Percentiles rank a stretch among this genome's conserved stretches.
Evolutionary conservation across 2,888 invertebrate genomes (phyloP).

Genomic region (Hermaeophaga mercurialis): DNA sequence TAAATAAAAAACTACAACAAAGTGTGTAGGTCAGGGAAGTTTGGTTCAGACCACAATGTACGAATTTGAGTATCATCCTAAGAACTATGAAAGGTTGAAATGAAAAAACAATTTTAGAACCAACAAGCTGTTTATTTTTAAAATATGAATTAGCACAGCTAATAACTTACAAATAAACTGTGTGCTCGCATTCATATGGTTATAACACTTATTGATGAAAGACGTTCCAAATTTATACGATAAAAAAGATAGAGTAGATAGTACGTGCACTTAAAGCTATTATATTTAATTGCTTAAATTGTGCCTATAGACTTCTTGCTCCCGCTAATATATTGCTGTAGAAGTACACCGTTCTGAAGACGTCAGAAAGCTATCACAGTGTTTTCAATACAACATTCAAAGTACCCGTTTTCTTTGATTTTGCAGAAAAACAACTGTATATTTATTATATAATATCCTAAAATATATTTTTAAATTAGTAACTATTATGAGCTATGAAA

Average conservation of each 20-base stretch:
- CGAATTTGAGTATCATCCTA: too few relatives aligned
- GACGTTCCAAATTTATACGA: conserved; percentile 34
- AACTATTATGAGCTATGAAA: too few relatives aligned
- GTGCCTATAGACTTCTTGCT: conserved; percentile 47
- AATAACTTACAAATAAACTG: conserved; percentile 45
- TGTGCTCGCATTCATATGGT: conserved; percentile 33
- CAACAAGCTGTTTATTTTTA: conserved; percentile 45
- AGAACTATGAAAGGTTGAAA: neutral
- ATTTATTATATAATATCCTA: neutral
- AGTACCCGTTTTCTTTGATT: conserved; percentile 7
- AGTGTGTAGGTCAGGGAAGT: too few relatives aligned
- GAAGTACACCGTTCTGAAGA: conserved; percentile 40
- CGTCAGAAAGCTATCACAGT: conserved; percentile 46
- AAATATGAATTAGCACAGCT: conserved; percentile 42
- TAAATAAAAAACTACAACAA: too few relatives aligned
- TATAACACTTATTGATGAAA: conserved; percentile 42
- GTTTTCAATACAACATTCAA: conserved; percentile 34
- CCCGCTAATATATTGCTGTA: conserved; percentile 49
- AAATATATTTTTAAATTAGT: neutral
- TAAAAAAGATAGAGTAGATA: conserved; percentile 29
- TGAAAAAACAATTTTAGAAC: conserved; percentile 6
- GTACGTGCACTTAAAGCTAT: conserved; percentile 27
- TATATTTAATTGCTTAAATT: conserved; percentile 40
- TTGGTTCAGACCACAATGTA: too few relatives aligned
- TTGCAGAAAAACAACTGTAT: neutral